Conservation (phyloP, 2,888 invertebrate genomes). For the Megastigmus dorsalis region DNA sequence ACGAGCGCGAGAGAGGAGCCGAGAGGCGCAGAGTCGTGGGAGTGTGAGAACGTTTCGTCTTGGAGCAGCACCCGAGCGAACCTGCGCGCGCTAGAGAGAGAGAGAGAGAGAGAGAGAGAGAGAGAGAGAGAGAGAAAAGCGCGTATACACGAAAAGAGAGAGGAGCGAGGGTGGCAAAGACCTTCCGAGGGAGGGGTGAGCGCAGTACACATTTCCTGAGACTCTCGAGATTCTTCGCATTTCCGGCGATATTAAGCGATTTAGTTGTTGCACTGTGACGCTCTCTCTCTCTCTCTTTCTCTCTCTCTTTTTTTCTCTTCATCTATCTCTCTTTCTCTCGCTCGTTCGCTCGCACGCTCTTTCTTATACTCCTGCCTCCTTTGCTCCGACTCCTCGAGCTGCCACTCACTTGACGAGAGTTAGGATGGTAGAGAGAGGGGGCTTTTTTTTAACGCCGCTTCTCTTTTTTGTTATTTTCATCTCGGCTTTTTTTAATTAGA, state of each 20-base stretch:
- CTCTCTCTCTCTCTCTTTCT: neutral
- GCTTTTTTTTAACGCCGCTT: slow-evolving; percentile 23
- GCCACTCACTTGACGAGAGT: slow-evolving; percentile 45
- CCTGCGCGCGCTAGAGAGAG: neutral
- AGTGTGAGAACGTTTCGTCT: slow-evolving; percentile 42
- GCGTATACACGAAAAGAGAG: neutral
- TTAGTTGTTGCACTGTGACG: slow-evolving; percentile 13
- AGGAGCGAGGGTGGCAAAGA: slow-evolving; percentile 12
- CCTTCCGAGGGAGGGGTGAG: slow-evolving; percentile 9
- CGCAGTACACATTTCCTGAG: slow-evolving; percentile 13
- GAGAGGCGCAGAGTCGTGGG: slow-evolving; percentile 25
- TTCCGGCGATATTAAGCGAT: slow-evolving; percentile 57
- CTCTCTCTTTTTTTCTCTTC: neutral
- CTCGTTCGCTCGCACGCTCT: neutral
- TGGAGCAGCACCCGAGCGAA: neutral
- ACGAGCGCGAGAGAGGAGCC: neutral
- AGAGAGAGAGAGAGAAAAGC: neutral
- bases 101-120: slow-evolving; percentile 12
- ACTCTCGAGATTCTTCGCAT: slow-evolving; percentile 52
- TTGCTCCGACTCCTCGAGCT: slow-evolving; percentile 23
- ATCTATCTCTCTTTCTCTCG: neutral
- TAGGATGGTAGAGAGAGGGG: neutral
- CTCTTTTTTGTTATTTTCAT: neutral
- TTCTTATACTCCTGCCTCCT: too few species aligned
- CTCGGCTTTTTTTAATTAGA: slow-evolving; percentile 24